Evolutionary conservation across 2,113 vertebrate genomes (phyloP).

Genomic region (Telmatochromis sp.): DNA sequence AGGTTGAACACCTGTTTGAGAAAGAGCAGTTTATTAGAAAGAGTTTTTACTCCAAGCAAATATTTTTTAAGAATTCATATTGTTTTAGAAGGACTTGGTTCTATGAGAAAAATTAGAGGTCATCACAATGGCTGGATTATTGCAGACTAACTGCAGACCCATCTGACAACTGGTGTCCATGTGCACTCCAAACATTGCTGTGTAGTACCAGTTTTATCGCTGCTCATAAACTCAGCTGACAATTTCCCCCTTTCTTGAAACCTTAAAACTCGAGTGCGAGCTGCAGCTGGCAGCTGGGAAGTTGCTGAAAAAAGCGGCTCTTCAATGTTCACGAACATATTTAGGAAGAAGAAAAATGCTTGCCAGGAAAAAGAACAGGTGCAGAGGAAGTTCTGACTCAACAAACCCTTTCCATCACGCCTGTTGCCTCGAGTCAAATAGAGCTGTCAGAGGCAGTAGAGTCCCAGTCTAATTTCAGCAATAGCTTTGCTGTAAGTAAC

Average conservation of each 20-base stretch:
- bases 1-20: not conserved
- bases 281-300: not conserved
- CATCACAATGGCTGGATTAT: not conserved
- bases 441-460: slow-evolving; percentile 15
- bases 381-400: slow-evolving; percentile 11
- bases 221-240: not conserved
- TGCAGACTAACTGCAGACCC: not conserved
- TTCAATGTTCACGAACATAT: not conserved
- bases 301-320: not conserved
- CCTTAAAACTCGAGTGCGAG: not conserved
- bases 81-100: not conserved
- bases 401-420: slow-evolving; percentile 25
- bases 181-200: not conserved
- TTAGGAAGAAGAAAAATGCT: not conserved
- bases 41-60: not conserved
- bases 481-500: slow-evolving; percentile 1
- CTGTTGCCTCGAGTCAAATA: slow-evolving; percentile 41
- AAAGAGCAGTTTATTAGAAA: not conserved
- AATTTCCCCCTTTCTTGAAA: not conserved
- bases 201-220: not conserved
- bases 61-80: not conserved
- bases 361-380: not conserved
- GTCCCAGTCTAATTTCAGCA: slow-evolving; percentile 14
- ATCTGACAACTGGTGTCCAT: not conserved
- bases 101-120: not conserved